Conservation (phyloP, 2,113 vertebrate species). For the Enhydra lutris region DNA sequence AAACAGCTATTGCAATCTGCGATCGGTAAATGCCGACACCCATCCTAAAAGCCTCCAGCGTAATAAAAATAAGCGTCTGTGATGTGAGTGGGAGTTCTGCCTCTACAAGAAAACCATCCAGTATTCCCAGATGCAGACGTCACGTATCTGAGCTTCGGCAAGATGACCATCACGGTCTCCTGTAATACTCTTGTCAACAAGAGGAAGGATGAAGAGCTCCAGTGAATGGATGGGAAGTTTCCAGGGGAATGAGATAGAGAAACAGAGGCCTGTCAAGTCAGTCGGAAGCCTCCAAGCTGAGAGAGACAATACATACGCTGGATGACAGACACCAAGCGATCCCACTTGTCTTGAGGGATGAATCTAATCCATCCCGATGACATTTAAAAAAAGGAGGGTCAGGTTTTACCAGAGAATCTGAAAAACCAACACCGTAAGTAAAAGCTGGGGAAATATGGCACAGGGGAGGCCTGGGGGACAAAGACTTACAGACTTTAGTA, state of each 20-base stretch:
- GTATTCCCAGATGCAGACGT: background rate
- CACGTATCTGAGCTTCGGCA: background rate
- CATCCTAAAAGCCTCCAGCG: background rate
- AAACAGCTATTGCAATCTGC: background rate
- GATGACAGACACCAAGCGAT: no score
- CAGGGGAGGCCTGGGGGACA: background rate
- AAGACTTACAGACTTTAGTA: background rate
- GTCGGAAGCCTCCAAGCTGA: background rate
- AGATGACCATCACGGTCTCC: accelerated
- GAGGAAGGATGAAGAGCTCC: background rate
- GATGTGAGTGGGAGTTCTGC: background rate
- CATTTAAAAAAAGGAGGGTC: background rate
- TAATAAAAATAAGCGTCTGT: background rate
- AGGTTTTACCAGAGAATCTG: background rate
- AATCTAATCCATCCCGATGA: background rate
- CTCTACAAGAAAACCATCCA: background rate
- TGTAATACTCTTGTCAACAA: background rate
- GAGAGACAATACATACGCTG: background rate
- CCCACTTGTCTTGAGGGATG: background rate
- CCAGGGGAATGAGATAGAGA: background rate
- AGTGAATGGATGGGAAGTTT: background rate
- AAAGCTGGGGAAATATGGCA: accelerated
- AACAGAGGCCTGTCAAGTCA: background rate
- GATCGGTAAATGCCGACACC: background rate
- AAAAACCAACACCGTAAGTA: background rate